Percentiles rank a stretch among this genome's conserved stretches.
phyloP scores from a whole-genome alignment of 2,113 vertebrate species.

The Dipodomys merriami region DNA sequence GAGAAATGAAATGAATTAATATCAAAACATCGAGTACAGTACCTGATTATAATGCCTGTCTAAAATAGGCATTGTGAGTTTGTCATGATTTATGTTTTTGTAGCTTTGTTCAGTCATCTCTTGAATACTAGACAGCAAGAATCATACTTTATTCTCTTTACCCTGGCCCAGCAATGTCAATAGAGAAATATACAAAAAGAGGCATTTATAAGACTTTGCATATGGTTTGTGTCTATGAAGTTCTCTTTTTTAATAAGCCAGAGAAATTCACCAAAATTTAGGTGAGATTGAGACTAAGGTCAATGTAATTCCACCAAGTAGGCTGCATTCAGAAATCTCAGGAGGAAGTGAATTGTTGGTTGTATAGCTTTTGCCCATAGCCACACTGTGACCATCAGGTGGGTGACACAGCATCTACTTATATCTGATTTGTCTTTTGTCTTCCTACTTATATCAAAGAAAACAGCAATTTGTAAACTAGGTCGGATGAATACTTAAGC shows the following conservation, averaged over 20 bases:
- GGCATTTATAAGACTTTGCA: neutral
- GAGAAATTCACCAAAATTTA: neutral
- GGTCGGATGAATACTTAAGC: constrained; percentile 6
- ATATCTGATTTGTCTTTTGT: neutral
- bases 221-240: constrained; percentile 21
- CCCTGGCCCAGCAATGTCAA: neutral
- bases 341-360: neutral
- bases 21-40: neutral
- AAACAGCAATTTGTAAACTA: constrained; percentile 8
- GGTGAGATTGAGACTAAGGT: neutral
- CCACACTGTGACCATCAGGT: neutral
- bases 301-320: neutral
- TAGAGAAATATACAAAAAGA: neutral
- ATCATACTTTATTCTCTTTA: neutral
- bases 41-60: neutral
- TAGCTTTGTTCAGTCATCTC: neutral
- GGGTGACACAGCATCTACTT: neutral
- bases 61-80: neutral
- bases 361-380: neutral
- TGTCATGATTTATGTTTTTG: constrained; percentile 7
- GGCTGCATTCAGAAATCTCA: neutral
- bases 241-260: constrained; percentile 19
- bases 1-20: constrained; percentile 43
- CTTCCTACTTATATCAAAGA: constrained; percentile 19
- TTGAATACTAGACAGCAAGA: neutral